These are phyloP conservation scores for Crotalus tigris DNA, from an alignment of 2,113 vertebrate species.

Conservation along the genomic window DNA sequence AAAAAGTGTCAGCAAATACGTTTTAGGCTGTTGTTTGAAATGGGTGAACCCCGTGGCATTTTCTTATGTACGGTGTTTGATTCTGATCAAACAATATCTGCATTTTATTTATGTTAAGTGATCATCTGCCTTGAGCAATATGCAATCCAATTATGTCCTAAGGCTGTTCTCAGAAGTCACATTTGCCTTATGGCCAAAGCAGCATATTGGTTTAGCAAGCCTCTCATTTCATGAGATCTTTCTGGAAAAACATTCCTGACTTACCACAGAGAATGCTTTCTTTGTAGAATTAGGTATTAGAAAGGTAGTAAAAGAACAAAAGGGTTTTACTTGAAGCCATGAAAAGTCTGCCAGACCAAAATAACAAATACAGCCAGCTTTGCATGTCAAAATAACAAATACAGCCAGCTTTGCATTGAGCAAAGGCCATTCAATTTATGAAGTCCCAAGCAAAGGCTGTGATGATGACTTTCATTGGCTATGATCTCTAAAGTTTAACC, in stretches of 20 bases:
- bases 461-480: not conserved
- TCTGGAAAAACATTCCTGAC: not conserved
- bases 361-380: not conserved
- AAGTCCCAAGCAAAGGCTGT: not conserved
- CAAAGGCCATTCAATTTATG: not conserved
- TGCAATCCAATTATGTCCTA: not conserved
- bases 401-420: not conserved
- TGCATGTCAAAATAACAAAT: not conserved
- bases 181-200: not conserved
- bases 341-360: not conserved
- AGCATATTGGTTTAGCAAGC: not conserved
- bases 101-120: not conserved
- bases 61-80: not conserved
- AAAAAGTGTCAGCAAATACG: not conserved
- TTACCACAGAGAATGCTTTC: not conserved
- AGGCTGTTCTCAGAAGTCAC: not conserved
- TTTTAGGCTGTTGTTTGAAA: constrained; percentile 1
- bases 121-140: not conserved
- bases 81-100: not conserved
- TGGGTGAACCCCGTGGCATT: not conserved
- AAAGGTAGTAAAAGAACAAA: not conserved
- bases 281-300: not conserved
- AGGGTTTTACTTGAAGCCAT: not conserved
- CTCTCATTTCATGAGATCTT: not conserved
- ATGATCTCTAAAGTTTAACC: not conserved